Percentiles rank a stretch among this genome's conserved stretches.
Evolutionary conservation across 2,113 vertebrate genomes (phyloP).

Genomic region (Upupa epops): DNA sequence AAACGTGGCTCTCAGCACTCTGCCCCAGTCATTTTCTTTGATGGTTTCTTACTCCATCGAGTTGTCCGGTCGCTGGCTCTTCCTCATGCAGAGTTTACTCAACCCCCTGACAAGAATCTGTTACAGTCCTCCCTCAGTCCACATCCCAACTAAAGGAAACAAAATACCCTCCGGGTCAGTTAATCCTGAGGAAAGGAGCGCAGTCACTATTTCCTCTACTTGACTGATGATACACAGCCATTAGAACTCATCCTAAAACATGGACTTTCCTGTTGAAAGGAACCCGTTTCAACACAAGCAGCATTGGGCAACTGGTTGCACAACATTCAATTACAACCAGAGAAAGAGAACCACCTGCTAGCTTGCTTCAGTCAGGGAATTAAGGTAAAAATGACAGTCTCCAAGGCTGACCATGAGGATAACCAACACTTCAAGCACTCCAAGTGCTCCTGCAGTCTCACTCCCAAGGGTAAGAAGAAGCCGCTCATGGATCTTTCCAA

Average conservation of each 20-base stretch:
- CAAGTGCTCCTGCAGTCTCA: not conserved
- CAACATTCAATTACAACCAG: constrained; percentile 42
- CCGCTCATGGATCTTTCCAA: not conserved
- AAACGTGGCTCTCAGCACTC: not conserved
- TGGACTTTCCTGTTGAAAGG: not conserved
- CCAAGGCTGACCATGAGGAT: not conserved
- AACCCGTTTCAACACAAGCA: constrained; percentile 15
- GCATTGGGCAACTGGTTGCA: constrained; percentile 36
- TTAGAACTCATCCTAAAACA: constrained; percentile 4
- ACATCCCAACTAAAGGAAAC: not conserved
- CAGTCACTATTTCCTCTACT: constrained; percentile 19
- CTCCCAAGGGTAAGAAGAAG: not conserved
- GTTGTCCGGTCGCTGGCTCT: not conserved
- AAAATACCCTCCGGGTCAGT: not conserved
- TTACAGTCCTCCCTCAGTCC: not conserved
- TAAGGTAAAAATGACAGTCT: not conserved
- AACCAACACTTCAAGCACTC: not conserved
- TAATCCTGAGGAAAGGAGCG: not conserved
- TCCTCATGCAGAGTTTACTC: not conserved
- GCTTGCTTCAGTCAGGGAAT: not conserved
- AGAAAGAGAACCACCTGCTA: constrained; percentile 4
- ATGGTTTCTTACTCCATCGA: not conserved
- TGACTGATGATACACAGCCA: not conserved
- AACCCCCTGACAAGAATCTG: not conserved
- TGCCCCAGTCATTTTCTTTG: not conserved